Conservation (phyloP, 2,113 vertebrate species). For the Crotophaga sulcirostris region DNA sequence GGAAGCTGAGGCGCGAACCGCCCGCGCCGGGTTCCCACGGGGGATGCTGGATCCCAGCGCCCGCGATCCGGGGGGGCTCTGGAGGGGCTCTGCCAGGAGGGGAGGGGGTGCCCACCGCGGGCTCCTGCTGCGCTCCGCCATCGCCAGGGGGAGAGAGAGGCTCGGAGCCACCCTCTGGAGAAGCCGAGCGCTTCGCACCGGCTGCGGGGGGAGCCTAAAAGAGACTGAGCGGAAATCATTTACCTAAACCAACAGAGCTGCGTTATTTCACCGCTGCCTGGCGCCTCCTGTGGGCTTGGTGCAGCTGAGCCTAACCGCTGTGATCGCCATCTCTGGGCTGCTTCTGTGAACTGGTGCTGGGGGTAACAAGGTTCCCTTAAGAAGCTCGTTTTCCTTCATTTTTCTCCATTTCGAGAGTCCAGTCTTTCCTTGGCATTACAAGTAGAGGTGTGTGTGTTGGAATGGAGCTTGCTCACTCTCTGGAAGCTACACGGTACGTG, state of each 20-base stretch:
- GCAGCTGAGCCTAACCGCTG: background rate
- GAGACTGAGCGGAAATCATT: background rate
- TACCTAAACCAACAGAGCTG: rapidly evolving
- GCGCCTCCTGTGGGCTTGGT: background rate
- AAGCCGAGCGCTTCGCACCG: background rate
- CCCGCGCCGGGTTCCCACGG: too few species aligned
- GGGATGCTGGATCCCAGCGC: too few species aligned
- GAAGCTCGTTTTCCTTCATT: rapidly evolving
- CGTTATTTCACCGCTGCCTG: background rate
- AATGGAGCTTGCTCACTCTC: background rate
- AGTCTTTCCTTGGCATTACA: background rate
- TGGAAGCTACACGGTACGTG: background rate
- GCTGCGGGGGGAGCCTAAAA: background rate
- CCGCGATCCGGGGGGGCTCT: too few species aligned
- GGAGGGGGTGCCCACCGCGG: rapidly evolving
- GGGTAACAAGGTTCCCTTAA: background rate
- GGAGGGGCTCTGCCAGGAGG: background rate
- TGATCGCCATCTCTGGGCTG: background rate
- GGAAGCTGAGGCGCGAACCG: too few species aligned
- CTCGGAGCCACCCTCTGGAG: background rate
- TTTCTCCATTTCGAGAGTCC: background rate
- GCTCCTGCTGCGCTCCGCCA: background rate
- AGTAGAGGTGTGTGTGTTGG: background rate
- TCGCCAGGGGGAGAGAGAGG: background rate
- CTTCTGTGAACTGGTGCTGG: background rate